A percentile compares a stretch with the other conserved stretches of the same genome.
Conservation (phyloP, 2,113 vertebrate genomes). For the Rhagologus leucostigma region DNA sequence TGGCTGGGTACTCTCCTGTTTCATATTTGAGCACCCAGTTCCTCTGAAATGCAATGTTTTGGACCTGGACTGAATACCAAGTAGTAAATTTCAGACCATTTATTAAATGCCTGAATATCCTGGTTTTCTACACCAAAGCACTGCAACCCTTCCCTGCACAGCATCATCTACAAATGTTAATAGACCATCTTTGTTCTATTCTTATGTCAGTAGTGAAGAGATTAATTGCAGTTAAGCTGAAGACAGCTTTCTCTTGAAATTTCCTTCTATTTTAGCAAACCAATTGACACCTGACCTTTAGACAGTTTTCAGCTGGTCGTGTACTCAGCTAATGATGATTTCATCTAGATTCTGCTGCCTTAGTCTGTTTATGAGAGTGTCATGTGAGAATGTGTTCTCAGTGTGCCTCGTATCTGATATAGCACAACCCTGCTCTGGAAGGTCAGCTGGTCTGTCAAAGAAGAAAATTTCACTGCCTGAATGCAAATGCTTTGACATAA, state of each 20-base stretch:
- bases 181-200: not conserved
- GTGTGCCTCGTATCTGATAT: not conserved
- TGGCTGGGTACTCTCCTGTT: not conserved
- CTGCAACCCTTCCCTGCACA: not conserved
- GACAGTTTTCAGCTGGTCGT: not conserved
- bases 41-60: not conserved
- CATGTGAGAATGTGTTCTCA: not conserved
- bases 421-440: not conserved
- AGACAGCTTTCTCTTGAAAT: not conserved
- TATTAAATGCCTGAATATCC: not conserved
- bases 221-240: not conserved
- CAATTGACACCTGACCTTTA: not conserved
- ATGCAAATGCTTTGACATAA: not conserved
- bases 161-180: not conserved
- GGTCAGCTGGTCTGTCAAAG: not conserved
- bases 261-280: not conserved
- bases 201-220: not conserved
- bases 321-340: not conserved
- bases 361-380: not conserved
- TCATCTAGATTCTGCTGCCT: not conserved
- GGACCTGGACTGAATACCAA: not conserved
- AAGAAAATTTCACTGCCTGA: not conserved
- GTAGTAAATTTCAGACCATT: not conserved
- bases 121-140: not conserved
- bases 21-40: not conserved